These are phyloP conservation scores for Gastrophysa polygoni DNA, from an alignment of 2,888 invertebrate species.

Conservation along the genomic window DNA sequence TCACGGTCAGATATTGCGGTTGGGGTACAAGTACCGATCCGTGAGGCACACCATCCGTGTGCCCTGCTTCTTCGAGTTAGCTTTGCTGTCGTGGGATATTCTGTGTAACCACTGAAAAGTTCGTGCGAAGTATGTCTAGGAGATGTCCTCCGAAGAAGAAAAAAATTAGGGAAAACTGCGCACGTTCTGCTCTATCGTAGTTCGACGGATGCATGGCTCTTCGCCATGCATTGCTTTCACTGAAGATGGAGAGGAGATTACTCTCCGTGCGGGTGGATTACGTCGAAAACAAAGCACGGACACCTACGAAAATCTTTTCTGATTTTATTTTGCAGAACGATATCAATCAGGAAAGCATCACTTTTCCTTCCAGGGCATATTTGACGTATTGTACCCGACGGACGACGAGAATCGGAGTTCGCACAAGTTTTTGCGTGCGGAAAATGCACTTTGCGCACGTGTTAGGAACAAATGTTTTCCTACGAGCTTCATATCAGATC, in stretches of 20 bases:
- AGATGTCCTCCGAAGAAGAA: slow-evolving; percentile 15
- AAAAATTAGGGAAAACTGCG: slow-evolving; percentile 8
- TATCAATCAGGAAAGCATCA: no score
- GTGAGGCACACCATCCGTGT: background rate
- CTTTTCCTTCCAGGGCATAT: no score
- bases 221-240: slow-evolving; percentile 24
- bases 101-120: slow-evolving; percentile 9
- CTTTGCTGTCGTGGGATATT: background rate
- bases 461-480: no score
- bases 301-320: no score
- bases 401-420: no score
- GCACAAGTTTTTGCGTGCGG: no score
- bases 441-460: no score
- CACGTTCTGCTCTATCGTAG: slow-evolving; percentile 8
- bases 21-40: background rate
- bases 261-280: slow-evolving; percentile 23
- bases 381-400: no score
- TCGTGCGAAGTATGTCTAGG: slow-evolving; percentile 18
- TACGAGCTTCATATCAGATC: no score
- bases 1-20: no score
- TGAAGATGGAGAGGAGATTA: slow-evolving; percentile 20
- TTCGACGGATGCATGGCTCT: background rate
- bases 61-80: background rate
- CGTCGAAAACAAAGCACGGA: slow-evolving; percentile 15
- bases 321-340: no score